Base-by-base conservation (phyloP, 2,797 vertebrate species). In the Cuniculus paca region DNA sequence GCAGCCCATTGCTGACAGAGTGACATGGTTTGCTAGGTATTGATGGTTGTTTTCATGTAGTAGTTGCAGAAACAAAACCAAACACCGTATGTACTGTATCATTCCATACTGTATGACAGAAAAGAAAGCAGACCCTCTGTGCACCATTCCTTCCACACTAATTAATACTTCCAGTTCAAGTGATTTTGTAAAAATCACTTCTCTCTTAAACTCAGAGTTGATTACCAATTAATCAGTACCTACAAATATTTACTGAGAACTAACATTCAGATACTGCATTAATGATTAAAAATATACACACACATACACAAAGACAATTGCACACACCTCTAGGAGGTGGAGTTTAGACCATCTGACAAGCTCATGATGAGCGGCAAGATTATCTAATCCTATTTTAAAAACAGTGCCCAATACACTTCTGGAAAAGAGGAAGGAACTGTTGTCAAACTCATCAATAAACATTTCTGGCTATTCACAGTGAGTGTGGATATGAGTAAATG, bases 381-480 rank as follows among this genome's bases (percentile, higher is more conserved):
- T 56, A 74, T 90, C 81, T 85, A 95, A 81, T 50, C 16, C 8
- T 61, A 34, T 65, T 81, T 92, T 22, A 68, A 88, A 95, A 95
- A 39, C 2, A 72, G 34, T 52, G 3, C 80, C 42, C 56, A 83
- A 88, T 4, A 39, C 3, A 75, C 45, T 92, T 94, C 34, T 63
- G 54, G 56, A 56, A 79, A 92, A 85, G 24, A 77, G 12, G 9
- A 86, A 16, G 12, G n/a, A 42, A 48, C 12, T 31, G 7, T n/a
- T 75, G 7, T n/a, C 50, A 61, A 83, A 52, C 52, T 94, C 50
- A 50, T 80, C 39, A 70, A 60, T 70, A 88, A 86, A 90, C 31
- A 14, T 74, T 80, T 90, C 16, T 72, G 79, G 28, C 70, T 88
- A 83, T 79, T 86, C 36, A 60, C 14, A 28, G 24, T 26, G n/a